Percentiles rank a stretch among this genome's conserved stretches.
These are phyloP conservation scores for Diorhabda elongata DNA, from an alignment of 1,140 invertebrate genomes.

Conservation along the genomic window DNA sequence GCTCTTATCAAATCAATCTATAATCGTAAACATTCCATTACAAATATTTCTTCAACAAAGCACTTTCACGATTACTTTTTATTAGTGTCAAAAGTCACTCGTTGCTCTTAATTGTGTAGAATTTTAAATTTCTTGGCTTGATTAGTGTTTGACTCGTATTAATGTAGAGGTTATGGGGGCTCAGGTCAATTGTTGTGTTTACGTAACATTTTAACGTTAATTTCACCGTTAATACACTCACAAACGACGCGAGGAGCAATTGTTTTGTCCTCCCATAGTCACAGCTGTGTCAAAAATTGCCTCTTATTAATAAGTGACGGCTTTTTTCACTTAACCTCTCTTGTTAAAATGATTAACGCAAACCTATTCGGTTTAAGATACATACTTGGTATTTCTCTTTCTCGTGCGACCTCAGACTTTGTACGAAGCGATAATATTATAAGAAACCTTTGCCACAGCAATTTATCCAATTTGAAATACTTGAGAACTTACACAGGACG, in stretches of 20 bases:
- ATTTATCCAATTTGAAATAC: too few species aligned
- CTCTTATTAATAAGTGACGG: constrained; percentile 23
- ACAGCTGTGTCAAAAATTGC: constrained; percentile 32
- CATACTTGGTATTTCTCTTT: background rate
- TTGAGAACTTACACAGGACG: too few species aligned
- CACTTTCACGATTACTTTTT: constrained; percentile 8
- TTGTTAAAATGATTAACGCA: constrained; percentile 15
- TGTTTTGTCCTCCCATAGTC: constrained; percentile 24
- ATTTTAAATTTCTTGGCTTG: constrained; percentile 25
- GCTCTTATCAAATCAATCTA: constrained; percentile 2
- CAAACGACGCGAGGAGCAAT: constrained; percentile 25
- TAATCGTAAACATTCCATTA: background rate
- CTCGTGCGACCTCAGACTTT: constrained; percentile 1
- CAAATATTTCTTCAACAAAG: background rate
- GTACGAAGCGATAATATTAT: background rate
- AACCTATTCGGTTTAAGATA: constrained; percentile 9
- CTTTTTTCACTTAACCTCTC: constrained; percentile 22
- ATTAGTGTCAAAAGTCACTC: constrained; percentile 32
- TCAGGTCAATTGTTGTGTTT: constrained; percentile 38
- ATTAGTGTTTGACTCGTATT: constrained; percentile 35
- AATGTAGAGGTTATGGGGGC: constrained; percentile 37
- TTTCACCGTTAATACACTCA: constrained; percentile 24
- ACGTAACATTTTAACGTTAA: constrained; percentile 31
- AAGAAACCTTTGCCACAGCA: too few species aligned
- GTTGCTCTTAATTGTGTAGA: constrained; percentile 25